A percentile compares a stretch with the other conserved stretches of the same genome.
These are phyloP conservation scores for Hesperia comma DNA, from an alignment of 2,888 invertebrate genomes.

Conservation along the genomic window DNA sequence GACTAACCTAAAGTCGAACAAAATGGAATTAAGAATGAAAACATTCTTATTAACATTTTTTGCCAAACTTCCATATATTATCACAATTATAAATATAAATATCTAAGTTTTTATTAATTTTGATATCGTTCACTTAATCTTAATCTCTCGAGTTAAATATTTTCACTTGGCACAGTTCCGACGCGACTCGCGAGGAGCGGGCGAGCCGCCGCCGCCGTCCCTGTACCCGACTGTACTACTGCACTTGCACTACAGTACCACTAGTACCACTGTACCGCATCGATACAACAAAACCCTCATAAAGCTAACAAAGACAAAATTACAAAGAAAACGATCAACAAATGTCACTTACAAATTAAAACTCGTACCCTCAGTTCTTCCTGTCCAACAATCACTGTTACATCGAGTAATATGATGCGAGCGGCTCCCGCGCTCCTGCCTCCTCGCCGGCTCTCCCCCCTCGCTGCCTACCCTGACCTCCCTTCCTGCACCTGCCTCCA, in stretches of 20 bases:
- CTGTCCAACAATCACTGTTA: slow-evolving; percentile 77
- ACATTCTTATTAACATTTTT: slow-evolving; percentile 65
- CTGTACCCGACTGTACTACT: slow-evolving; percentile 51
- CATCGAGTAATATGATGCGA: slow-evolving; percentile 58
- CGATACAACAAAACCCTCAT: slow-evolving; percentile 76
- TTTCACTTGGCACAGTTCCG: slow-evolving; percentile 83
- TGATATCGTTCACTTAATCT: slow-evolving; percentile 83
- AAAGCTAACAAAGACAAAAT: slow-evolving; percentile 82
- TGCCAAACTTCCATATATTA: slow-evolving; percentile 82
- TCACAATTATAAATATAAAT: slow-evolving; percentile 81
- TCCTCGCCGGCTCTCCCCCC: slow-evolving; percentile 24
- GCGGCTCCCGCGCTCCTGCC: slow-evolving; percentile 22
- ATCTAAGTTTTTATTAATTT: slow-evolving; percentile 79
- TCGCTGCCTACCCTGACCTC: slow-evolving; percentile 17
- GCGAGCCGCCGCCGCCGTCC: slow-evolving; percentile 57
- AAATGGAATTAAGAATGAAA: slow-evolving; percentile 66
- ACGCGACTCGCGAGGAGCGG: slow-evolving; percentile 59
- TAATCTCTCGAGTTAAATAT: slow-evolving; percentile 79
- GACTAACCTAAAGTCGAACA: slow-evolving; percentile 64
- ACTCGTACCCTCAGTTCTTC: slow-evolving; percentile 75
- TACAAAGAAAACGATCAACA: slow-evolving; percentile 82
- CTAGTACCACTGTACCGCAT: slow-evolving; percentile 41
- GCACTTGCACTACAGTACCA: slow-evolving; percentile 8
- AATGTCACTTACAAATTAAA: slow-evolving; percentile 82
- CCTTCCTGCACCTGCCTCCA: background rate